phyloP scores from a whole-genome alignment of 2,888 invertebrate genomes.

The Aleiodes testaceus region DNA sequence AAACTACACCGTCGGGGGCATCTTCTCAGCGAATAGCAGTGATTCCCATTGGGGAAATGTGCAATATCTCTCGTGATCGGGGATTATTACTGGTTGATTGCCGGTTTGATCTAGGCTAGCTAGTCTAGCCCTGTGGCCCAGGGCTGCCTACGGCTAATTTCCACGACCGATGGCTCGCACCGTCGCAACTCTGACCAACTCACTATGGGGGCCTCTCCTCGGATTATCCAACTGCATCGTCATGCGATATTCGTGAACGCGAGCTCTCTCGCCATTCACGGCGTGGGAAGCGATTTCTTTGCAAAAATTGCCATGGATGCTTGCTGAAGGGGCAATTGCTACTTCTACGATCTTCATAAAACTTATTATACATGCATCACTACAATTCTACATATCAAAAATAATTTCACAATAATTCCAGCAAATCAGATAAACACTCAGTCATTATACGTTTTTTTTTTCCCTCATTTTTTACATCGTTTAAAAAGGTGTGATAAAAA shows the following conservation, averaged over 20 bases:
- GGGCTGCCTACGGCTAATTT: slow-evolving; percentile 28
- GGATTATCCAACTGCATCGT: slow-evolving; percentile 29
- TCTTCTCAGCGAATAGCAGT: slow-evolving; percentile 67
- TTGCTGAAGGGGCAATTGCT: slow-evolving; percentile 14
- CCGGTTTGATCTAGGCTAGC: slow-evolving; percentile 55
- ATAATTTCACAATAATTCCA: slow-evolving; percentile 26
- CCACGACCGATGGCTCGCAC: slow-evolving; percentile 24
- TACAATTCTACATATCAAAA: background rate
- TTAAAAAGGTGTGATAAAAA: slow-evolving; percentile 32
- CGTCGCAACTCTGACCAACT: slow-evolving; percentile 22
- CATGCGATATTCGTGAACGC: slow-evolving; percentile 34
- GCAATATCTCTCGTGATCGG: slow-evolving; percentile 72
- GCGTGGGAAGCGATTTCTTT: slow-evolving; percentile 20
- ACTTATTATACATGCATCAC: too few species aligned
- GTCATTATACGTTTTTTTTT: too few species aligned
- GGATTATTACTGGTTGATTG: slow-evolving; percentile 68
- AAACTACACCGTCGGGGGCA: slow-evolving; percentile 59
- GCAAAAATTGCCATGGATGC: slow-evolving; percentile 3
- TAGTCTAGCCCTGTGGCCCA: slow-evolving; percentile 47
- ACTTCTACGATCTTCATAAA: background rate
- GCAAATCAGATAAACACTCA: slow-evolving; percentile 28
- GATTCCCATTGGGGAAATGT: slow-evolving; percentile 68
- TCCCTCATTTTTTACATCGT: background rate
- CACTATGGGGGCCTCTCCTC: slow-evolving; percentile 24
- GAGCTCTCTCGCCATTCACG: slow-evolving; percentile 7